These are phyloP conservation scores for Nothoprocta perdicaria DNA, from an alignment of 2,113 vertebrate genomes.

Conservation along the genomic window DNA sequence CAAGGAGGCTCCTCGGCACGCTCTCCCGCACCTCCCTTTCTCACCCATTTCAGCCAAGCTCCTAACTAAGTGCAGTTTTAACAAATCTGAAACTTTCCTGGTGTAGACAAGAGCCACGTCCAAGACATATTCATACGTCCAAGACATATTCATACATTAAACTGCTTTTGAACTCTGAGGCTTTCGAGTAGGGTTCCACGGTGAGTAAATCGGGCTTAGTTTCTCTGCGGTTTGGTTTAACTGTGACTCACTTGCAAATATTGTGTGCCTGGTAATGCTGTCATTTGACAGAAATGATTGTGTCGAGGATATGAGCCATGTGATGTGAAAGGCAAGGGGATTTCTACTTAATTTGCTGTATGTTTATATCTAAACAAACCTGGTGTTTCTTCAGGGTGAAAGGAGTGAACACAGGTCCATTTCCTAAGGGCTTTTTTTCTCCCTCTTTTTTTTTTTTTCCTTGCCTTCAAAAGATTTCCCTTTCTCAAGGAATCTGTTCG, in stretches of 20 bases:
- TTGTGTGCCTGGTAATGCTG: background rate
- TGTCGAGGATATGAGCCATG: background rate
- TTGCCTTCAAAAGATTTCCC: background rate
- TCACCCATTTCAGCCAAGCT: background rate
- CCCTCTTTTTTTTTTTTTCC: background rate
- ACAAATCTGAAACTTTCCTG: background rate
- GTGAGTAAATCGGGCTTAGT: background rate
- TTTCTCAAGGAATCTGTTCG: background rate
- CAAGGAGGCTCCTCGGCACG: background rate
- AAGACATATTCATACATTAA: background rate
- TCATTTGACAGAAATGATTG: background rate
- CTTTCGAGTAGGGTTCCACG: background rate
- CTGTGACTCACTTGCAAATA: background rate
- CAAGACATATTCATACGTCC: background rate
- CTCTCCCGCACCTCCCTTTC: background rate
- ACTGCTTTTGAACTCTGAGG: background rate
- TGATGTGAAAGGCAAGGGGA: background rate
- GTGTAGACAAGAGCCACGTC: background rate
- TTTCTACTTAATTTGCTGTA: background rate
- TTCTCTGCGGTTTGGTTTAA: background rate
- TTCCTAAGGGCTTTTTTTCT: background rate
- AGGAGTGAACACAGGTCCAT: background rate
- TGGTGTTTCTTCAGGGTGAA: background rate
- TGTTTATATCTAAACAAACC: background rate
- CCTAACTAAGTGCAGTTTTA: fast-evolving